Evolutionary conservation across 2,797 vertebrate genomes (phyloP).

Genomic region (Scolopax rusticola): DNA sequence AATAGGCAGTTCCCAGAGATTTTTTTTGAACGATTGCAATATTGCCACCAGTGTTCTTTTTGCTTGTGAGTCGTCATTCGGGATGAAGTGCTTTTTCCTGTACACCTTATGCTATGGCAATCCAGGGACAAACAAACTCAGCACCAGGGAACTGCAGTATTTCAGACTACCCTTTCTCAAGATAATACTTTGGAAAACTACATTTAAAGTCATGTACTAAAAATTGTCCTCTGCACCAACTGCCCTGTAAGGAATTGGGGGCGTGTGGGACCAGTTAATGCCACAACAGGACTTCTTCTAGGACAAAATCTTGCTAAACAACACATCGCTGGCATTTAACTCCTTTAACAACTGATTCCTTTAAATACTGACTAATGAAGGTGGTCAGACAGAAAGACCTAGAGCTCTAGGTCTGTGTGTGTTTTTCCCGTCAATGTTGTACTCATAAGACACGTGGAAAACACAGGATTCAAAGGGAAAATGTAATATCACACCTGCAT

Average conservation of each 20-base stretch:
- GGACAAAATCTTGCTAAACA: background rate
- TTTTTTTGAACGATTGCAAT: background rate
- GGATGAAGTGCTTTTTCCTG: background rate
- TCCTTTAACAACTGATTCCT: background rate
- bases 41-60: background rate
- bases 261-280: background rate
- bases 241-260: background rate
- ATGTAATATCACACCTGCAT: background rate
- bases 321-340: background rate
- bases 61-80: background rate
- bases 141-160: background rate
- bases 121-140: background rate
- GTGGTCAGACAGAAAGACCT: background rate
- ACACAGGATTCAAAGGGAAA: background rate
- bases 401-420: background rate
- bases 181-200: background rate
- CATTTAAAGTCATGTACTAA: background rate
- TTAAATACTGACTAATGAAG: background rate
- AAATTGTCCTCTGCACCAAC: background rate
- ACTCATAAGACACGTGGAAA: background rate
- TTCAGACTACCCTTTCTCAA: background rate
- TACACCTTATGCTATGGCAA: background rate
- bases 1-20: background rate
- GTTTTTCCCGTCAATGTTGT: background rate
- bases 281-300: background rate